Base-by-base conservation (phyloP, 2,113 vertebrate species). In the Saguinus imperator region DNA sequence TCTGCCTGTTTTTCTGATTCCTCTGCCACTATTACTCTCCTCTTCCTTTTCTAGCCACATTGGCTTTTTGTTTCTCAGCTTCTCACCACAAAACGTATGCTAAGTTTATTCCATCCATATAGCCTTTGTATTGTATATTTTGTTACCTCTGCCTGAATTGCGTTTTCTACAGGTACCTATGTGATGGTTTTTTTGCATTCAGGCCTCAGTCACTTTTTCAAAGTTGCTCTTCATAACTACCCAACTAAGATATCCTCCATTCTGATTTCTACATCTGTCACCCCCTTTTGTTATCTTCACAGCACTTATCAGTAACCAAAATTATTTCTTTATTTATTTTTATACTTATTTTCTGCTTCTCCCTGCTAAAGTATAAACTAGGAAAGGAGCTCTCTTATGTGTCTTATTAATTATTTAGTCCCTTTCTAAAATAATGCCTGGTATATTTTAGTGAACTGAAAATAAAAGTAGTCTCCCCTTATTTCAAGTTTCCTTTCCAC, bases 391-490 rank as follows among this genome's bases (percentile, higher is more conserved):
- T 68, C n/a, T n/a, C 9, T 68, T 37, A 37, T n/a, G 8, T 61
- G 17, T 55, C 20, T 85, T 68, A 5, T 58, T 79, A 17, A 80
- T 85, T 76, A 55, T 85, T 77, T 23, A 70, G 27, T 27, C 40
- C 20, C 87, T 86, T 40, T 86, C n/a, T 87, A 90, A 94, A 89
- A 89, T 89, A 89, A 75, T 82, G 55, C 12, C 58, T 79, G 50
- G 48, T 3, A 84, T 64, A 45, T 40, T 64, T 64, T 64, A 64
- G 58, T 64, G 58, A 61, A 61, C 11, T 61, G 58, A 64, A 64
- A 27, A 29, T 12, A 64, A 40, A 18, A 10, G 70, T 40, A 73
- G 70, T 40, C 70, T 21, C n/a, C 70, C n/a, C 70, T 40, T 73
- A 40, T 40, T 20, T 37, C 10, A 1, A 21, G 20, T 72, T 72